Evolutionary conservation across 2,888 invertebrate species (phyloP), one percentile per base, ranked within the genome.

Genomic region (Archaeoteleia sp.): DNA sequence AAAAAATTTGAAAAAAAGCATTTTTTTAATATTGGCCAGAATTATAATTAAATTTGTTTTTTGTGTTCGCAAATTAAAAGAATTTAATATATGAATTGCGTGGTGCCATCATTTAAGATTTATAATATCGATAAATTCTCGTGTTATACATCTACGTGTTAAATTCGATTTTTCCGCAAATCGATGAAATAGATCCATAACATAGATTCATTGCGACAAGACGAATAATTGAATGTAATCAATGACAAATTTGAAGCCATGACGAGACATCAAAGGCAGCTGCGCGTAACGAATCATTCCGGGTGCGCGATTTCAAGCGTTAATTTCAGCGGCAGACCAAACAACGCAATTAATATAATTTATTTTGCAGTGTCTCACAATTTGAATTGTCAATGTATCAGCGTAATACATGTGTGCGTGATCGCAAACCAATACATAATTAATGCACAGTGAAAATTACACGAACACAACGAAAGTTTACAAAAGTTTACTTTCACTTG

Each of bases 341-440:
- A 75, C 75, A 73, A 68, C 62, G 72, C 70, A 71, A 72, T 73
- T 68, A 73, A 74, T 75, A 75, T 73, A 75, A 76, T 74, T 75
- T 67, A 73, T 75, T 72, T 71, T 67, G 34, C 55, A 67, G 42
- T 53, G 68, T 62, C 62, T 57, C 61, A 40, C 68, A 35, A 43
- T 55, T 51, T 55, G 30, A 39, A 53, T 60, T 60, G 54, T 58
- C 53, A 14, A 25, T 37, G 51, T 43, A 42, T 34, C 29, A 23
- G 53, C 42, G 42, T 45, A 39, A 43, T 46, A 43, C 35, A 32
- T 54, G 45, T 34, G 29, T 37, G 61, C 45, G 2, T 35, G 12
- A 39, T 39, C 30, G 48, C 20, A 10, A 20, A 32, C 37, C 34
- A 54, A 51, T 55, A 55, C 67, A 66, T 66, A 40, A 54, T 66